Base-by-base conservation (phyloP, 2,888 invertebrate species). In the Tridacna crocea region DNA sequence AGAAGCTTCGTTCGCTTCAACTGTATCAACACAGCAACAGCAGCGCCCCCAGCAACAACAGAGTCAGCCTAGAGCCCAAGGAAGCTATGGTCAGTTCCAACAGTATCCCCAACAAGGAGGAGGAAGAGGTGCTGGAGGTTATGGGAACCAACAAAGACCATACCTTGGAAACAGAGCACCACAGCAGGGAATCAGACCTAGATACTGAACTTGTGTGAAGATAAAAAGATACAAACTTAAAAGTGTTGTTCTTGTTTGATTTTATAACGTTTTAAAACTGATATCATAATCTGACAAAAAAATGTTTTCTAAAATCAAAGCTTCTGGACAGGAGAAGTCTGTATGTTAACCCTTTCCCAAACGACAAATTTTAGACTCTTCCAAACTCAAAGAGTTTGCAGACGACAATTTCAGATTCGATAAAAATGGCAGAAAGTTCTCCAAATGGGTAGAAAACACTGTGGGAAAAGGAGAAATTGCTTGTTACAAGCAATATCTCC, bases 141-240 rank as follows among this genome's bases (percentile, higher is more conserved):
- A 75, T 46, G 75, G 80, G 15, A 70, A 73, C 8, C 77, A 81
- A 48, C 66, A 60, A 36, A 65, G 74, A 19, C 75, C 66, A 26
- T 77, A n/a, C 70, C 60, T 19, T 55, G 77, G 65, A 27, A 72
- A 24, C 46, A 72, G 83, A 46, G 60, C 79, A 17, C 82, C 86
- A 36, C 86, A 83, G 36, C 81, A 79, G 66, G 65, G 61, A n/a
- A 46, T 79, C 17, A 81, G 86, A 60, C 86, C 86, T 26, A 83
- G 86, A 82, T 86, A 82, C 51, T 85, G 51, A 70, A 13, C 36
- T 26, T 61, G 61, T 74, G 22, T 26, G 27, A 0, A 60, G 17
- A 68, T 68, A 65, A 2, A 26, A 24, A 3, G 17, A n/a, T 58
- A 58, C 58, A 1, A n/a, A 58, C n/a, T 58, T 58, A 17, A 58